Conservation (phyloP, 2,888 invertebrate species). For the Zelleria hepariella region DNA sequence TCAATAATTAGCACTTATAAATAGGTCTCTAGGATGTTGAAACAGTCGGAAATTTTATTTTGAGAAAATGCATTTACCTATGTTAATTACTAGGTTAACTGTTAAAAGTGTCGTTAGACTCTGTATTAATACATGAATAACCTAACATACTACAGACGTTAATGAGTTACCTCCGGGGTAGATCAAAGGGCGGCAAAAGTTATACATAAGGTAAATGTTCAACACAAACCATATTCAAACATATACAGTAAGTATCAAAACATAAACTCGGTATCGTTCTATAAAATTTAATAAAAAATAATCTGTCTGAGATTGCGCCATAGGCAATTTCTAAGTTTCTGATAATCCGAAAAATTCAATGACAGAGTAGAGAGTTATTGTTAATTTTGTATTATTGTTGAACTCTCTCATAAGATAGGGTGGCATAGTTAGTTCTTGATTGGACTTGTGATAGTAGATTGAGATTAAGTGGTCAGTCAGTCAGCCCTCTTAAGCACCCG, state of each 20-base stretch:
- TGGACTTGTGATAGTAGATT: conserved; percentile 63
- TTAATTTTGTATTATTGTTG: conserved; percentile 2
- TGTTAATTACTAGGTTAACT: conserved; percentile 5
- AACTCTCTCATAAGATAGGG: not conserved
- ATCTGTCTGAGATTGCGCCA: no score
- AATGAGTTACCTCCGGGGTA: no score
- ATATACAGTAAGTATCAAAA: no score
- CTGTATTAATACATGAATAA: not conserved
- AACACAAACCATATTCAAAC: no score
- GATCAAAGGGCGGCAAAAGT: no score
- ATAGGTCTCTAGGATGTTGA: conserved; percentile 23
- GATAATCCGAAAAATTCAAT: no score
- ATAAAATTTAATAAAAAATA: no score
- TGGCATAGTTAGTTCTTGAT: conserved; percentile 24
- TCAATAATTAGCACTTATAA: conserved; percentile 12
- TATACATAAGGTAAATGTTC: no score
- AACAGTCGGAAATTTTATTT: conserved; percentile 43
- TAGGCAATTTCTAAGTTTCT: no score
- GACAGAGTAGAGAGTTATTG: not conserved
- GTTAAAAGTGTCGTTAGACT: not conserved
- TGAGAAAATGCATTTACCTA: conserved; percentile 58
- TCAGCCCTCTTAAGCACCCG: conserved; percentile 23
- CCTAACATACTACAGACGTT: not conserved
- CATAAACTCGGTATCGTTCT: no score
- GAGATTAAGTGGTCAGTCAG: conserved; percentile 36